Percentiles rank a stretch among this genome's conserved stretches.
These are phyloP conservation scores for Brachionus asplanchnoidis DNA, from an alignment of 1,140 invertebrate species.

Conservation along the genomic window DNA sequence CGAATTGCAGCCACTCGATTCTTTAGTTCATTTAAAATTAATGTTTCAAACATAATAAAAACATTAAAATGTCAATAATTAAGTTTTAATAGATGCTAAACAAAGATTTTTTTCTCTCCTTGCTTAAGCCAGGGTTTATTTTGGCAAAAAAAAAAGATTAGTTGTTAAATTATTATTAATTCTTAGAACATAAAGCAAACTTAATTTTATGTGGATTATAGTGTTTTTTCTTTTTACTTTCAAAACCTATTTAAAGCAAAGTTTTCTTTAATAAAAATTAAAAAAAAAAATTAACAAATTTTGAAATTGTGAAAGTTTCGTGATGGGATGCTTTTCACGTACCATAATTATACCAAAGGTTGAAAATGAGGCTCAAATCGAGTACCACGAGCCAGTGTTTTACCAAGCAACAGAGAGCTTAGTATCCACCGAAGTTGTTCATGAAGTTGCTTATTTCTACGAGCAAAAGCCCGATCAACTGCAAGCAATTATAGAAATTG, in stretches of 20 bases:
- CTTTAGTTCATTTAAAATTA: neutral
- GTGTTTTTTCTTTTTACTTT: neutral
- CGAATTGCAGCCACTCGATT: neutral
- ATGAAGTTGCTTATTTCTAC: neutral
- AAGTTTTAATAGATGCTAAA: neutral
- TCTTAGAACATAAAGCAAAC: neutral
- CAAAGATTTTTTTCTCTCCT: neutral
- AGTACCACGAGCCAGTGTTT: neutral
- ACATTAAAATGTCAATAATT: neutral
- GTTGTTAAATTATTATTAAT: neutral
- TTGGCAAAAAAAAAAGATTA: neutral
- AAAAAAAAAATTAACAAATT: neutral
- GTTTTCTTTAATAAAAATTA: neutral
- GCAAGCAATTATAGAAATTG: neutral
- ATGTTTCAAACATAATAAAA: neutral
- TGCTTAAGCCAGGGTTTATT: neutral
- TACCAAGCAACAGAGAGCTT: neutral
- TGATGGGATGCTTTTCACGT: slow-evolving; percentile 27
- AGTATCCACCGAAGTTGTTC: neutral
- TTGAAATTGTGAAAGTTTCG: neutral
- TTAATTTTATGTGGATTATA: slow-evolving; percentile 4
- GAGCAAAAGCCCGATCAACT: slow-evolving; percentile 7
- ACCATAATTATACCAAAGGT: too few species aligned
- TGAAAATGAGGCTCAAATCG: neutral
- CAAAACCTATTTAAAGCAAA: neutral